A percentile compares a stretch with the other conserved stretches of the same genome.
Evolutionary conservation across 2,888 invertebrate genomes (phyloP).

Genomic region (Eurois occulta): DNA sequence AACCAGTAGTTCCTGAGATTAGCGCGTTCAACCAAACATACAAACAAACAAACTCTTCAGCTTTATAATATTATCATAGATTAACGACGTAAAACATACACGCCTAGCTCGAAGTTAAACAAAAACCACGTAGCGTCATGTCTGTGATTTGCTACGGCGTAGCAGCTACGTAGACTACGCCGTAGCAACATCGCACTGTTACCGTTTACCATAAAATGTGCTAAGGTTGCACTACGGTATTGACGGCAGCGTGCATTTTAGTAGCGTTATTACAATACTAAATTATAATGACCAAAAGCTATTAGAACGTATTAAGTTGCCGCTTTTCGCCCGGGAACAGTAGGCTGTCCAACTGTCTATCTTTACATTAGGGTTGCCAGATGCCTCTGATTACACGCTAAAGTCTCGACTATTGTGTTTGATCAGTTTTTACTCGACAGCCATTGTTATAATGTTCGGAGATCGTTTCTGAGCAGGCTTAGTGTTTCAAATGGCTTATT

Average conservation of each 20-base stretch:
- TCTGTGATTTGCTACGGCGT: not conserved
- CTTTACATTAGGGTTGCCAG: not conserved
- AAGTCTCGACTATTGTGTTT: not conserved
- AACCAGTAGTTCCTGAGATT: too few relatives aligned
- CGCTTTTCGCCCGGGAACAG: not conserved
- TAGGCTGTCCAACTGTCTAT: not conserved
- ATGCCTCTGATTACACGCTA: constrained; percentile 2
- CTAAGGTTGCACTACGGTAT: not conserved
- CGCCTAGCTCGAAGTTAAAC: not conserved
- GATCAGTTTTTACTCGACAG: constrained; percentile 24
- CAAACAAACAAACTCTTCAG: too few relatives aligned
- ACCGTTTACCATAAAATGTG: not conserved
- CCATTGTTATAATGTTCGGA: constrained; percentile 3
- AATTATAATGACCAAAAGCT: not conserved
- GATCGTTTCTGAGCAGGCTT: constrained; percentile 9
- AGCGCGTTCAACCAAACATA: too few relatives aligned
- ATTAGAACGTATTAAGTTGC: not conserved
- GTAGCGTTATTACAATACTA: not conserved
- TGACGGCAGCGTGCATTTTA: not conserved
- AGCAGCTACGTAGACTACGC: constrained; percentile 6
- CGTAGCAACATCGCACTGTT: constrained; percentile 1
- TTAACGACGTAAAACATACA: not conserved
- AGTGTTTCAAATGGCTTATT: constrained; percentile 19
- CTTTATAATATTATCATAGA: too few relatives aligned
- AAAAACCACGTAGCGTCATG: not conserved